Percentiles rank a stretch among this genome's conserved stretches.
Evolutionary conservation across 2,888 invertebrate species (phyloP).

Genomic region (Netelia fuscicornis): DNA sequence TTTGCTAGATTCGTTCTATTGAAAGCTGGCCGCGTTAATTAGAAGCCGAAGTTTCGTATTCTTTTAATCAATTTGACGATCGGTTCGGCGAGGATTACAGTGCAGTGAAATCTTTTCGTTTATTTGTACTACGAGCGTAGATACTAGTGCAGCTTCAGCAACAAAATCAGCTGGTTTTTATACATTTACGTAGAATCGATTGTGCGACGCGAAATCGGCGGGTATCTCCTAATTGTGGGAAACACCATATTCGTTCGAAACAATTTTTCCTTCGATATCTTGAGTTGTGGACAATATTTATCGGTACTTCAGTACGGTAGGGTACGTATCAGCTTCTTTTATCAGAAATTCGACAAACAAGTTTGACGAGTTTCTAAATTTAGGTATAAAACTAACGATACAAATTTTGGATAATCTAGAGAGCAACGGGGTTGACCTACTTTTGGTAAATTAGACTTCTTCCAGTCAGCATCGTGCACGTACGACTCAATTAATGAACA

Average conservation of each 20-base stretch:
- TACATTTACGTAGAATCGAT: not conserved
- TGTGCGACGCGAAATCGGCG: constrained; percentile 8
- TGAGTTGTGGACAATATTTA: not conserved
- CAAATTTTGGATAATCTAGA: too few species aligned
- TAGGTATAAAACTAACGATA: too few species aligned
- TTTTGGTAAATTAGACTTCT: too few species aligned
- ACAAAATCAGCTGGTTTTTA: not conserved
- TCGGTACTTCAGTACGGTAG: constrained; percentile 4
- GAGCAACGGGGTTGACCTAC: too few species aligned
- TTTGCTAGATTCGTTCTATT: not conserved
- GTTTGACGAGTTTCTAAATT: too few species aligned
- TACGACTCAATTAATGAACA: too few species aligned
- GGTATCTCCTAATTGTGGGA: constrained; percentile 2
- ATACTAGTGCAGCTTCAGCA: constrained; percentile 33
- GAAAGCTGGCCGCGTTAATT: not conserved
- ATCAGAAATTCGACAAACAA: too few species aligned
- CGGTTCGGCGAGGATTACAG: constrained; percentile 60
- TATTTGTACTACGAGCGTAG: not conserved
- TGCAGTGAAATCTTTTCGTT: constrained; percentile 50
- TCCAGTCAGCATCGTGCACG: too few species aligned
- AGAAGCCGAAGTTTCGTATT: not conserved
- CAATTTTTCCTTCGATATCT: not conserved
- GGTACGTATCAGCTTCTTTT: not conserved
- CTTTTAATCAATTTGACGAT: constrained; percentile 19
- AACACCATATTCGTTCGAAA: not conserved